Conservation (phyloP, 1,140 invertebrate species). For the Cardiocondyla obscurior region DNA sequence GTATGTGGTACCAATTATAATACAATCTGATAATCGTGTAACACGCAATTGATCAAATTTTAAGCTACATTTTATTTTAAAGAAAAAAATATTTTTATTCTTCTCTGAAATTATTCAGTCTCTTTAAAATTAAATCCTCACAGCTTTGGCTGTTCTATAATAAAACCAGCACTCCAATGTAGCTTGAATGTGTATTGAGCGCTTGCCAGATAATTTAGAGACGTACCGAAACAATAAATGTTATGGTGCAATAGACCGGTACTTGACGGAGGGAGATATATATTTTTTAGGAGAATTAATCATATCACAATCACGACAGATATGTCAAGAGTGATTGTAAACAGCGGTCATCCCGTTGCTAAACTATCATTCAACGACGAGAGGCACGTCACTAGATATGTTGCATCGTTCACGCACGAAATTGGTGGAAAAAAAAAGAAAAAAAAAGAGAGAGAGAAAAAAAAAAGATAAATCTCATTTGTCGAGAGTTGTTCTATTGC, state of each 20-base stretch:
- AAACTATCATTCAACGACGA: constrained; percentile 40
- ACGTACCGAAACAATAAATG: constrained; percentile 4
- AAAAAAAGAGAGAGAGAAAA: constrained; percentile 11
- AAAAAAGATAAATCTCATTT: constrained; percentile 31
- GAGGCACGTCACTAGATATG: constrained; percentile 21
- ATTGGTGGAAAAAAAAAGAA: no score
- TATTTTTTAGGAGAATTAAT: constrained; percentile 33
- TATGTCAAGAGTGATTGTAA: constrained; percentile 43
- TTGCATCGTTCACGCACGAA: constrained; percentile 2
- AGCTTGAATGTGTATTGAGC: neutral
- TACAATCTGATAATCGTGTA: neutral
- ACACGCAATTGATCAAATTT: neutral
- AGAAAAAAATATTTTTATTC: neutral
- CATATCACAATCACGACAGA: constrained; percentile 38
- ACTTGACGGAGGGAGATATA: neutral
- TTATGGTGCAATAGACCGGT: constrained; percentile 9
- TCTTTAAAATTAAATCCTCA: neutral
- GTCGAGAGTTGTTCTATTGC: neutral
- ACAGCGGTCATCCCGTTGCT: constrained; percentile 29
- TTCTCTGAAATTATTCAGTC: neutral
- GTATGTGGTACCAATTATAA: neutral
- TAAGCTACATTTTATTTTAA: neutral
- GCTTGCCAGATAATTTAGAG: constrained; percentile 15
- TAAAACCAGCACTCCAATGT: neutral
- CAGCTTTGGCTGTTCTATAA: neutral